Conservation (phyloP, 1,140 invertebrate species). For the Propsilocerus akamusi region DNA sequence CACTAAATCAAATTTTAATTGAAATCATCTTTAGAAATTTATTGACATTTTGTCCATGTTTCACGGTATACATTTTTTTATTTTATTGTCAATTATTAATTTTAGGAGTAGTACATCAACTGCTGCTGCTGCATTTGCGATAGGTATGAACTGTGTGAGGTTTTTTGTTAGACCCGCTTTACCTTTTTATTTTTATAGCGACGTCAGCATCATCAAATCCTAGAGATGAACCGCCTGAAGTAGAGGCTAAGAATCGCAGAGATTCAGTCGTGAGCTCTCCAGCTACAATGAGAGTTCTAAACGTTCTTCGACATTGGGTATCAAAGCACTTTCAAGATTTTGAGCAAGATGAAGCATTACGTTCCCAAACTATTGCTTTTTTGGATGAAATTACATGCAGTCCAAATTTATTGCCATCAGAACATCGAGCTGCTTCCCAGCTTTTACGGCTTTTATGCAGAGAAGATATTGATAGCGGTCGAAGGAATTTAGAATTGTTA, state of each 20-base stretch:
- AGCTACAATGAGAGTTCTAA: constrained; percentile 82
- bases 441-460: constrained; percentile 61
- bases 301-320: constrained; percentile 52
- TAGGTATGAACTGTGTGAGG: constrained; percentile 15
- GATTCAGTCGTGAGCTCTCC: constrained; percentile 82
- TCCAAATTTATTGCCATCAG: constrained; percentile 68
- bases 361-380: constrained; percentile 65
- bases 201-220: constrained; percentile 76
- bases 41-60: too few relatives aligned
- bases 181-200: constrained; percentile 24
- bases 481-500: constrained; percentile 38
- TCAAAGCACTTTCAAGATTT: constrained; percentile 65
- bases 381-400: constrained; percentile 75
- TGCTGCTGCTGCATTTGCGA: constrained; percentile 80
- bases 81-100: too few relatives aligned
- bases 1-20: too few relatives aligned
- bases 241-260: constrained; percentile 30
- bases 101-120: constrained; percentile 74
- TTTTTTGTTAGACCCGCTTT: neutral
- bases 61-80: too few relatives aligned
- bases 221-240: constrained; percentile 28
- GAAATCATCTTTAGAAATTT: too few relatives aligned
- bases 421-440: constrained; percentile 75
- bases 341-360: constrained; percentile 55
- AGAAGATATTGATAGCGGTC: constrained; percentile 34